Base-by-base conservation (phyloP, 2,113 vertebrate species). In the Prietella phreatophila region DNA sequence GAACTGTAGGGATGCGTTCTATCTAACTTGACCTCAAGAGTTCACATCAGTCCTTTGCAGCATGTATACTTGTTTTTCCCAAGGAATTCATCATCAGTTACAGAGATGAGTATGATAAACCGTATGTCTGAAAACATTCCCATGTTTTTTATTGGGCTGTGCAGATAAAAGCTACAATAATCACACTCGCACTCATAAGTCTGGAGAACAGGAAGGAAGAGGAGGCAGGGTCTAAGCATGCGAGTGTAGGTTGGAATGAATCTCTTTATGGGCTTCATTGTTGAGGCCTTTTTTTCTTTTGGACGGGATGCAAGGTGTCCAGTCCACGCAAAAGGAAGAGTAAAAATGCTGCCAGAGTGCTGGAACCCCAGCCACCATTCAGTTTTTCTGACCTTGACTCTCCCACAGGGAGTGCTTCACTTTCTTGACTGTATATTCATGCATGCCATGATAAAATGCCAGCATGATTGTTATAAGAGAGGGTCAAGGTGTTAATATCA, bases 191-290 rank as follows among this genome's bases (percentile, higher is more conserved):
- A 93, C 88, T 25, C 86, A 90, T 92, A 93, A 93, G 92, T 90
- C 89, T 89, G 89, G 11, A 86, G 91, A 89, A 90, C 93, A 91
- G 94, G 93, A 95, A 95, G 94, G 93, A 95, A 94, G 85, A 86
- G 56, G 90, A 90, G 93, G 89, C 89, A 92, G 91, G 88, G 90
- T 91, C 92, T 92, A 92, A 93, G 92, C 91, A 91, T 92, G 92
- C 82, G 82, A 92, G 90, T 88, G 87, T 89, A 92, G 91, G 91
- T 90, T 91, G 89, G 89, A 89, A 91, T 88, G 86, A 88, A 91
- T 82, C 87, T 84, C 79, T 94, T 94, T 92, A 93, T 71, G 86
- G 90, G 91, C 88, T 91, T 89, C 91, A 95, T 95, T 95, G 94
- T 95, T 94, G 90, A 55, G 92, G 63, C 30, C 25, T 71, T 82